Percentiles rank a stretch among this genome's conserved stretches.
phyloP scores from a whole-genome alignment of 2,888 invertebrate species.

The Plagodis dolabraria region DNA sequence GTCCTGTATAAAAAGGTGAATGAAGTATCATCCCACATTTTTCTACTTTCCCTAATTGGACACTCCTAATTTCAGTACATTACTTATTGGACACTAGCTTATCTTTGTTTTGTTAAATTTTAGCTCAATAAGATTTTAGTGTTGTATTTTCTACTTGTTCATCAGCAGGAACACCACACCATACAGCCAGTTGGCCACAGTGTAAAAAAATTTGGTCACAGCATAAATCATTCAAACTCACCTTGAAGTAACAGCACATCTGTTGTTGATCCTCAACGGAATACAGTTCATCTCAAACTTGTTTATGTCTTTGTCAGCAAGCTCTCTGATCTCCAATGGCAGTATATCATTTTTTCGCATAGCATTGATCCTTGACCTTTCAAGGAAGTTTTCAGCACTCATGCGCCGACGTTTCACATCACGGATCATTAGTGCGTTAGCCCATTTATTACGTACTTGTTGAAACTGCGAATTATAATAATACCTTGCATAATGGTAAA shows the following conservation, averaged over 20 bases:
- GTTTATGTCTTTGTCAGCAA: conserved; percentile 90
- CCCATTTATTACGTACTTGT: conserved; percentile 91
- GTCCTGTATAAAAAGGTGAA: too few relatives aligned
- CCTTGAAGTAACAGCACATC: conserved; percentile 95
- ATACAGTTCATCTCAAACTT: conserved; percentile 91
- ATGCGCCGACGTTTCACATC: conserved; percentile 93
- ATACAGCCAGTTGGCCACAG: too few relatives aligned
- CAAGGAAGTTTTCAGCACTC: conserved; percentile 89
- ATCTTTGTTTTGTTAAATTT: too few relatives aligned
- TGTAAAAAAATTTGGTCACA: not conserved
- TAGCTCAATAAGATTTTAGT: too few relatives aligned
- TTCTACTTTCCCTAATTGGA: too few relatives aligned
- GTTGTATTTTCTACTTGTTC: too few relatives aligned
- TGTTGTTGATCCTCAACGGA: conserved; percentile 86
- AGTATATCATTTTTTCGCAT: conserved; percentile 94
- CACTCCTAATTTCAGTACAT: too few relatives aligned
- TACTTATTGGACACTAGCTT: too few relatives aligned
- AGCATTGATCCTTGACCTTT: conserved; percentile 92
- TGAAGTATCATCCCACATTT: too few relatives aligned
- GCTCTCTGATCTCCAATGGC: conserved; percentile 91
- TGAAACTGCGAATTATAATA: conserved; percentile 79
- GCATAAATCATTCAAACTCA: conserved; percentile 32
- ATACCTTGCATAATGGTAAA: not conserved
- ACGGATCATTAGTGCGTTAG: conserved; percentile 92
- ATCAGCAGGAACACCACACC: too few relatives aligned